Base-by-base conservation (phyloP, 2,113 vertebrate genomes). In the Heterochromis multidens region DNA sequence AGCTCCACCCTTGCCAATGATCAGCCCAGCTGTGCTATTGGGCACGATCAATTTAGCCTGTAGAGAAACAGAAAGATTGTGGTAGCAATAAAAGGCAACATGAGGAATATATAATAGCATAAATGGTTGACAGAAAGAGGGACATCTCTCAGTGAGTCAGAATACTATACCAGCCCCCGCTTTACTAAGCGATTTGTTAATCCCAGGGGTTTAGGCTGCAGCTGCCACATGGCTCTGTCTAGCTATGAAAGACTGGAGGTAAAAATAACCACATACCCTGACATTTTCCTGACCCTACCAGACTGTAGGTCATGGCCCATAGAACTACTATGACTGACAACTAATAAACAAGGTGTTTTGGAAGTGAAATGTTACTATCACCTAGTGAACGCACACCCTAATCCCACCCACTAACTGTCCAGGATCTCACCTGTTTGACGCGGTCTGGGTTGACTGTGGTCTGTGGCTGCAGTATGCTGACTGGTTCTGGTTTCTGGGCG, bases 361-460 rank as follows among this genome's bases (percentile, higher is more conserved):
- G 31, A 89, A 88, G 78, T 80, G 70, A 90, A 83, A 67, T 67
- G 62, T 84, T 72, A 52, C 35, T 49, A 49, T 70, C 56, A 58
- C 52, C 25, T 14, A 43, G 29, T 8, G 79, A 80, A 74, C 83
- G 67, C 87, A 89, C 89, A 79, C 80, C 43, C 52, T 43, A 10
- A 43, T 40, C 63, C 86, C 52, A n/a, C 21, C 43, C 13, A n/a
- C 0, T 33, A 67, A 14, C 19, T 29, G 19, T 16, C 8, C 57
- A 31, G 33, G 90, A 89, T 95, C 97, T 96, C 96, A 99, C 98
- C 98, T 99, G 99, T 97, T 99, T 99, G 96, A 99, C 98, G 76
- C 98, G 98, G 91, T 99, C 99, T 33, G 99, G 99, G 91, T 99
- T 99, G 91, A 99, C 99, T 35, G 99, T 99, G 94, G 99, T 99